These are phyloP conservation scores for Acromyrmex heyeri DNA, from an alignment of 1,140 invertebrate species.

Conservation along the genomic window DNA sequence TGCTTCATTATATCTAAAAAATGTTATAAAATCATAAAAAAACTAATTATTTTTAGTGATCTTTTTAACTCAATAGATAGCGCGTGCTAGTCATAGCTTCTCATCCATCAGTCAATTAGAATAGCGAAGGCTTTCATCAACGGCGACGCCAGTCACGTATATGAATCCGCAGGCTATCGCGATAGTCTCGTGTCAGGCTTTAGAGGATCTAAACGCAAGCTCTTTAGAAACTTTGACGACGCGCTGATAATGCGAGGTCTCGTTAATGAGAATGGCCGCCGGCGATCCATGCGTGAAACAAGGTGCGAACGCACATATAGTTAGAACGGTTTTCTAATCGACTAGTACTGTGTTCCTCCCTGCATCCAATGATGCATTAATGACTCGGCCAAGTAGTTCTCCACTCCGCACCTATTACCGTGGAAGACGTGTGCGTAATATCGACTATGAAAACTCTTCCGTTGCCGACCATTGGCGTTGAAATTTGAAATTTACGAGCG, in stretches of 20 bases:
- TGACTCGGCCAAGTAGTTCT: neutral
- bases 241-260: constrained; percentile 43
- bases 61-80: neutral
- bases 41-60: neutral
- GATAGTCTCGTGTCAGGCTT: neutral
- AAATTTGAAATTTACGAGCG: constrained; percentile 67
- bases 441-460: constrained; percentile 58
- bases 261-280: constrained; percentile 47
- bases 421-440: constrained; percentile 11
- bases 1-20: neutral
- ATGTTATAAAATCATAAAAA: neutral
- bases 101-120: constrained; percentile 28
- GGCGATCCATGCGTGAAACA: constrained; percentile 21
- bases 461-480: constrained; percentile 54
- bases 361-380: constrained; percentile 37
- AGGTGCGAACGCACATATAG: constrained; percentile 57
- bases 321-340: constrained; percentile 69
- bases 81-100: neutral
- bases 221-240: neutral
- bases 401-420: constrained; percentile 9
- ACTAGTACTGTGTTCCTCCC: constrained; percentile 52
- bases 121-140: constrained; percentile 19
- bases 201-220: constrained; percentile 16
- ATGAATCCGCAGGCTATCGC: constrained; percentile 16
- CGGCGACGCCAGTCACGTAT: constrained; percentile 5